Evolutionary conservation across 2,888 invertebrate species (phyloP), one percentile per base, ranked within the genome.

Genomic region (Lasioglossum malachurum): DNA sequence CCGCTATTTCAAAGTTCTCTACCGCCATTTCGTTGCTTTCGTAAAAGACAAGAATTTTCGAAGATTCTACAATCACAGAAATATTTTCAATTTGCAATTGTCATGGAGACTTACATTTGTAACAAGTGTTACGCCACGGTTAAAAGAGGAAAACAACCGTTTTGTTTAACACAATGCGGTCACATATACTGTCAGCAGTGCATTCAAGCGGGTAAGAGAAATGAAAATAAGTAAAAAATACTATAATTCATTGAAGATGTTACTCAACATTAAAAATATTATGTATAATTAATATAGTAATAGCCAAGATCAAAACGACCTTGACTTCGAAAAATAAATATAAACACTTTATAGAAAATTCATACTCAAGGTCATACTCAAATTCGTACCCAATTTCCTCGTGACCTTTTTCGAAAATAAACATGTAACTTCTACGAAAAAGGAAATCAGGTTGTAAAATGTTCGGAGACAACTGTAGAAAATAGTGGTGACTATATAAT

Each of bases 181-280:
- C 91, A 91, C 1, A 76, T 91, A 49, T 91, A 67, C 41, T 91
- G 91, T 64, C 53, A 84, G 4, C n/a, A 16, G 16, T 91, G 91
- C 10, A 41, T 84, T 71, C 75, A 44, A 8, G 75, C 87, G 82
- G 89, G 91, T 88, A 84, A 53, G 12, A 16, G 31, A 35, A 35
- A 23, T 35, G 2, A 44, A 4, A 64, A n/a, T 38, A 46, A 35
- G 4, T 44, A 44, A 23, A 44, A 23, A 57, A 35, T 35, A 41
- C 60, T 10, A 14, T 8, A 57, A 35, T 35, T 38, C 16, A 60
- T 12, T 27, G 27, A 60, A 27, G 4, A 27, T 27, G 1, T 60
- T 27, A 27, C 4, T 4, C 60, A 60, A 27, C 10, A 60, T 60
- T 60, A 60, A 60, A 60, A 60, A 14, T 60, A 60, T 27, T 60